Percentiles rank a stretch among this genome's conserved stretches.
These are phyloP conservation scores for Valencia hispanica DNA, from an alignment of 2,797 vertebrate species.

Conservation along the genomic window DNA sequence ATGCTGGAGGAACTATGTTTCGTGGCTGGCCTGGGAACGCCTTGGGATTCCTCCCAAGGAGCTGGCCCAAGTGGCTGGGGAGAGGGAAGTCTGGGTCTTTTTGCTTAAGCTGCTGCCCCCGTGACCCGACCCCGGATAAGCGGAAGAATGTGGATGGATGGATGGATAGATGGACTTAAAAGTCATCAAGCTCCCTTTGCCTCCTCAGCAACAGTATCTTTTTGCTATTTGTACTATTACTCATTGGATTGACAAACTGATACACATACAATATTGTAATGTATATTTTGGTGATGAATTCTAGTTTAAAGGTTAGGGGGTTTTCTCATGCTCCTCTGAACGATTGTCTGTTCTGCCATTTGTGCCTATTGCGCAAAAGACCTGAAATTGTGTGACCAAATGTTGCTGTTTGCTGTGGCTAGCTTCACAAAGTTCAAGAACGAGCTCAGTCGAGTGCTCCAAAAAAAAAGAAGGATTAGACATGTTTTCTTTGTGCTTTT, in stretches of 20 bases:
- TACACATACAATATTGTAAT: too few relatives aligned
- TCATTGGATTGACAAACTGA: not conserved
- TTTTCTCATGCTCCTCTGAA: not conserved
- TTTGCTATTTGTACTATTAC: not conserved
- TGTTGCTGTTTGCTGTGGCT: conserved; percentile 63
- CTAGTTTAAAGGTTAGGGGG: not conserved
- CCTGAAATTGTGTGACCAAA: conserved; percentile 47
- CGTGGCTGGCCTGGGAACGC: too few relatives aligned
- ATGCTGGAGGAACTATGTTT: too few relatives aligned
- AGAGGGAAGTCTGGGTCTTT: too few relatives aligned
- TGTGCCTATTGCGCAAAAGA: conserved; percentile 21
- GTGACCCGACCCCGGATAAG: too few relatives aligned
- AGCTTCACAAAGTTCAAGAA: conserved; percentile 22
- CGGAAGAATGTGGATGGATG: too few relatives aligned
- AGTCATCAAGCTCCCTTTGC: not conserved
- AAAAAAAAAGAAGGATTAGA: conserved; percentile 13
- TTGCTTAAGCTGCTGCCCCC: too few relatives aligned
- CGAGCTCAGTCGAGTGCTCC: not conserved
- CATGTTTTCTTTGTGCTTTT: conserved; percentile 16
- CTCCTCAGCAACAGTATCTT: not conserved
- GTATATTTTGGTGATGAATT: not conserved
- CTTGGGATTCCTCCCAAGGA: too few relatives aligned
- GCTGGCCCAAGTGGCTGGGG: too few relatives aligned
- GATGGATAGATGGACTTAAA: too few relatives aligned
- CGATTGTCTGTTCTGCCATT: too few relatives aligned